Base-by-base conservation (phyloP, 1,140 invertebrate species). In the Eupristina koningsbergeri region DNA sequence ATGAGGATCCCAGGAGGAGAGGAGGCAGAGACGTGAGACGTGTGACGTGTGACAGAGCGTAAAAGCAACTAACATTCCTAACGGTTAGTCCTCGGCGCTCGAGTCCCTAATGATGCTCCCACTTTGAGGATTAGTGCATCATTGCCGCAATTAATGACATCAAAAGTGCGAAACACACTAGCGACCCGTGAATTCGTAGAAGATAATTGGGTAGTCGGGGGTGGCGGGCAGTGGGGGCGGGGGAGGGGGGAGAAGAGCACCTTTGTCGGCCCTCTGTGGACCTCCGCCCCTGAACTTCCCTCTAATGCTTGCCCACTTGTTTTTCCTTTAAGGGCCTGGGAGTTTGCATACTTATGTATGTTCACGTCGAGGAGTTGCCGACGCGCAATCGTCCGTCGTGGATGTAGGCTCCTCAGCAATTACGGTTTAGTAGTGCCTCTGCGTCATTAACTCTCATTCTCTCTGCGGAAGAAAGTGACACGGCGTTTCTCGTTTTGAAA, bases 141-240 rank as follows among this genome's bases (percentile, higher is more conserved):
- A 78, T 78, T 63, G 58, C 29, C 34, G 31, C 58, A 63, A 63
- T 78, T 63, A 63, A 41, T 63, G 76, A 63, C 58, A 58, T 78
- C 76, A 63, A 36, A n/a, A 36, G 19, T 50, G 17, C 17, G n/a
- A n/a, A n/a, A n/a, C n/a, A n/a, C n/a, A n/a, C n/a, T n/a, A n/a
- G n/a, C n/a, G n/a, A n/a, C n/a, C n/a, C n/a, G n/a, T n/a, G n/a
- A n/a, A n/a, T n/a, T 45, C 13, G 41, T 7, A 7, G 41, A 13
- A 45, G 41, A 45, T 45, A 45, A 45, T n/a, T n/a, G 13, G 41
- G 41, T 13, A 45, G 41, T 7, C n/a, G 41, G 13, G 41, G 13
- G 41, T 7, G 41, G 13, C 6, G 13, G 41, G 13, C 6, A 45
- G 41, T 45, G 41, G 13, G 13, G 13, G 41, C 41, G 41, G 13